Conservation (phyloP, 2,113 vertebrate species). For the Nycticryphes semicollaris region DNA sequence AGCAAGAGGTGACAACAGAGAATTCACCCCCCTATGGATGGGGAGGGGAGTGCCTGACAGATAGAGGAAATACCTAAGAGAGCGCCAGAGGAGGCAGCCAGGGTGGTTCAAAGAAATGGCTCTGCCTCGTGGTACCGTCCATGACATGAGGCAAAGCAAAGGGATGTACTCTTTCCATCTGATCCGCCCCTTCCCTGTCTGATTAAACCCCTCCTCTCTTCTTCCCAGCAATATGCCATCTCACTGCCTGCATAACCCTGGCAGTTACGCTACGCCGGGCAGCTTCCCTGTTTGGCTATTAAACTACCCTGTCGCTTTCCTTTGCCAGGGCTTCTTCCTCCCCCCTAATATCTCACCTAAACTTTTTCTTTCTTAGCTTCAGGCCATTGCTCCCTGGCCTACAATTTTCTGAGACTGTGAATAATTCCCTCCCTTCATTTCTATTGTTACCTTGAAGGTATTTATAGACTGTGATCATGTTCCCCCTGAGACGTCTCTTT, state of each 20-base stretch:
- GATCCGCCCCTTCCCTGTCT: neutral
- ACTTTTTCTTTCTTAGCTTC: constrained; percentile 29
- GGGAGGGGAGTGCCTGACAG: neutral
- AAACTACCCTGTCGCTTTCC: neutral
- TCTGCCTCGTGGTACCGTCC: neutral
- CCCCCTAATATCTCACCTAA: neutral
- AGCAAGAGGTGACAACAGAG: fast-evolving
- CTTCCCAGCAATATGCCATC: neutral
- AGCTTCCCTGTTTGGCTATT: neutral
- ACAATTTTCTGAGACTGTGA: constrained; percentile 43
- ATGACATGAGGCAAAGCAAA: neutral
- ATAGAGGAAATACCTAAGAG: neutral
- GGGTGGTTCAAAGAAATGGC: neutral
- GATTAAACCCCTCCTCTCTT: neutral
- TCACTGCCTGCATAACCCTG: neutral
- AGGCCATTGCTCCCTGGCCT: constrained; percentile 37
- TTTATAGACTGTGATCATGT: constrained; percentile 45
- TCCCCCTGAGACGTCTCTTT: neutral
- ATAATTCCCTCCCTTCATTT: constrained; percentile 39
- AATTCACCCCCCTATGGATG: neutral
- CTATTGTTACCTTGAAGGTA: constrained; percentile 53
- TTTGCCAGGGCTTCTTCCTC: neutral
- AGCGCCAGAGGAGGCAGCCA: neutral
- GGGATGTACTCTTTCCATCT: neutral
- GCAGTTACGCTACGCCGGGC: neutral